Conservation (phyloP, 2,888 invertebrate genomes). For the Eulithis testata region DNA sequence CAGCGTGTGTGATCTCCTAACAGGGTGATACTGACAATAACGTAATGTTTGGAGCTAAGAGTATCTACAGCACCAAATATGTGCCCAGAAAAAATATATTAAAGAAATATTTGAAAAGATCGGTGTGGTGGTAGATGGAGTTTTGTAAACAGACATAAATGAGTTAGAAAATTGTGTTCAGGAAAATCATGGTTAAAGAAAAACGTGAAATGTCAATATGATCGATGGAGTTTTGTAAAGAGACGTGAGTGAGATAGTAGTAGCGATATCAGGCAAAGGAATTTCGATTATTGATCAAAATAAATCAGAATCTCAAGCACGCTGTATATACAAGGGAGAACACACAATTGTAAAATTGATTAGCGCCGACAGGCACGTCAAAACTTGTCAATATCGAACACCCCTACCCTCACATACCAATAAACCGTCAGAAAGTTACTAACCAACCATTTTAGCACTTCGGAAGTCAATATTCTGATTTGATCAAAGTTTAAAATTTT, state of each 20-base stretch:
- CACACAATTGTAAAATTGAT: constrained; percentile 43
- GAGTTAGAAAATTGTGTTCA: background rate
- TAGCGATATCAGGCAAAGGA: too few species aligned
- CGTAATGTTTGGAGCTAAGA: background rate
- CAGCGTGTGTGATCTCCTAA: constrained; percentile 56
- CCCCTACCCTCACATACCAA: constrained; percentile 33
- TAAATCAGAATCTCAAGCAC: constrained; percentile 12
- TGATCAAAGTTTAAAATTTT: constrained; percentile 2
- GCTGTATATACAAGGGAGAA: constrained; percentile 31
- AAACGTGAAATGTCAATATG: background rate
- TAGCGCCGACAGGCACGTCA: constrained; percentile 40
- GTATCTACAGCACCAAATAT: too few species aligned
- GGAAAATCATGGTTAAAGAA: background rate
- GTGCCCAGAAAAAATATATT: too few species aligned
- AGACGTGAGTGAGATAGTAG: background rate
- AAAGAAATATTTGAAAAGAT: too few species aligned
- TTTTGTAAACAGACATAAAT: too few species aligned
- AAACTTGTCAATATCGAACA: constrained; percentile 43
- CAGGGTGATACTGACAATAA: constrained; percentile 48
- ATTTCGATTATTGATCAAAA: constrained; percentile 9
- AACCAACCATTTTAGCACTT: constrained; percentile 41
- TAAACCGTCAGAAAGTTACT: constrained; percentile 30
- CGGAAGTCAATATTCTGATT: constrained; percentile 23
- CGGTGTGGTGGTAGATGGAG: too few species aligned
- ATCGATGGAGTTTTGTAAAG: background rate